Evolutionary conservation across 2,888 invertebrate genomes (phyloP).

Genomic region (Fabriciana adippe): DNA sequence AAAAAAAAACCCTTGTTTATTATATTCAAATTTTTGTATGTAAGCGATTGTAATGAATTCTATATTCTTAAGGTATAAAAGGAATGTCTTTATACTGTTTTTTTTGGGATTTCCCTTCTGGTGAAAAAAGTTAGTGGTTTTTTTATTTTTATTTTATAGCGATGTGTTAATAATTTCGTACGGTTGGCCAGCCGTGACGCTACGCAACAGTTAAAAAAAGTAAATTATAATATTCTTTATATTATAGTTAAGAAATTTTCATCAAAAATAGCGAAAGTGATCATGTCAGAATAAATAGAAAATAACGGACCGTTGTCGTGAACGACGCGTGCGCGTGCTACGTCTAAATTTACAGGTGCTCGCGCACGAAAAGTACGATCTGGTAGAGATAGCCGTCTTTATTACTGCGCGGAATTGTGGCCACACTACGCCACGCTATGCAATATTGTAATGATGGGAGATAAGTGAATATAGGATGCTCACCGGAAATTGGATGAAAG

Average conservation of each 20-base stretch:
- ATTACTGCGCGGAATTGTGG: conserved; percentile 41
- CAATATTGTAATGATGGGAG: conserved; percentile 25
- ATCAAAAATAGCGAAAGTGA: conserved; percentile 41
- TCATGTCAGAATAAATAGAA: conserved; percentile 43
- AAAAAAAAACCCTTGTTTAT: too few relatives aligned
- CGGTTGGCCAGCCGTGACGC: too few relatives aligned
- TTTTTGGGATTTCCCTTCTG: too few relatives aligned
- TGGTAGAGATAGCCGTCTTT: conserved; percentile 50
- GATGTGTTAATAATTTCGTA: too few relatives aligned
- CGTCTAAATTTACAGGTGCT: conserved; percentile 62
- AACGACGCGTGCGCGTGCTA: conserved; percentile 54
- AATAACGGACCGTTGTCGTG: conserved; percentile 50
- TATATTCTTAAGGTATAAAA: too few relatives aligned
- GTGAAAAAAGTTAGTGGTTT: too few relatives aligned
- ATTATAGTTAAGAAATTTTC: conserved; percentile 3
- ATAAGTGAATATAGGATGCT: conserved; percentile 25
- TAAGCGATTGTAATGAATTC: too few relatives aligned
- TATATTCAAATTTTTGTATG: too few relatives aligned
- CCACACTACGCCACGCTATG: conserved; percentile 17
- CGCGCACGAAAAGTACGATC: conserved; percentile 55
- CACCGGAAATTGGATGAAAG: conserved; percentile 21
- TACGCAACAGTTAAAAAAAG: too few relatives aligned
- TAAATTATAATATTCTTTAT: neutral
- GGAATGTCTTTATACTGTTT: too few relatives aligned
- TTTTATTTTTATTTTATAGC: too few relatives aligned